Base-by-base conservation (phyloP, 2,888 invertebrate species). In the Aelia acuminata region DNA sequence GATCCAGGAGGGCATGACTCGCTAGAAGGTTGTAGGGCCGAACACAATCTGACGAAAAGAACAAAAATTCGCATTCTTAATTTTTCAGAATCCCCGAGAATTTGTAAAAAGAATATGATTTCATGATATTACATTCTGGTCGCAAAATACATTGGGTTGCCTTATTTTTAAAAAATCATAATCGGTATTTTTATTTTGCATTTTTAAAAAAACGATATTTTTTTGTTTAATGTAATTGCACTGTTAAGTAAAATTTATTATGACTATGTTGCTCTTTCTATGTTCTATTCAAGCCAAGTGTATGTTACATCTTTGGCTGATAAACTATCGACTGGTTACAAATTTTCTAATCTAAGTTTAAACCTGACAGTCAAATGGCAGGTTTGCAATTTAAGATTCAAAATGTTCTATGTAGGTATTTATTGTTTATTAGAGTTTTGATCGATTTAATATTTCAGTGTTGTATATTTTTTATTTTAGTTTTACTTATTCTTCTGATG, bases 381-480 rank as follows among this genome's bases (percentile, higher is more conserved):
- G 43, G 39, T 80, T 39, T 80, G 39, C 39, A n/a, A 43, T 80
- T 39, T 39, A 80, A 80, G 80, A 43, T 43, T 13, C 80, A 80
- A 80, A 80, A 80, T 80, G 80, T 80, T 39, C n/a, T 80, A 39
- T 43, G 80, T 80, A 80, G 43, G 80, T 80, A 80, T 80, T 80
- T 80, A 43, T 31, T 8, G n/a, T n/a, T 43, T 43, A 1, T 80
- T 63, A 13, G 31, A 5, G 18, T 63, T 63, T 63, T 18, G 0
- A 63, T 31, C 0, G 13, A 18, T 31, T 63, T 31, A 31, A 4
- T n/a, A n/a, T n/a, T n/a, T n/a, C n/a, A n/a, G n/a, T n/a, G n/a
- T n/a, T 31, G 1, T 31, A 35, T 18, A 31, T 5, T 18, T 63
- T 3, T 3, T 63, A 15, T 63, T 26, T 35, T 63, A 5, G 26